Conservation (phyloP, 2,888 invertebrate species). For the Andrena dorsata region DNA sequence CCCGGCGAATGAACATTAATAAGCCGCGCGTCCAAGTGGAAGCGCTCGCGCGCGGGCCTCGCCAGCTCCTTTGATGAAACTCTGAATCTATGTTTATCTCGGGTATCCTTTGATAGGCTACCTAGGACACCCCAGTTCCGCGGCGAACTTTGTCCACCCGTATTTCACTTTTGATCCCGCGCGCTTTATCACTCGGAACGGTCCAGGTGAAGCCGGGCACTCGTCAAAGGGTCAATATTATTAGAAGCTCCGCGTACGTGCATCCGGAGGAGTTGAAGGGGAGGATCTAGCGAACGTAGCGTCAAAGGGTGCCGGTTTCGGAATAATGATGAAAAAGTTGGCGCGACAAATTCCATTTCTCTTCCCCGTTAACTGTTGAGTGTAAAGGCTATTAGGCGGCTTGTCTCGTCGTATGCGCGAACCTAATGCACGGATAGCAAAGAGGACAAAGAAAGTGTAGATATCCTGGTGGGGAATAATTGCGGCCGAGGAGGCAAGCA, state of each 20-base stretch:
- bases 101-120: conserved; percentile 45
- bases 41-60: conserved; percentile 26
- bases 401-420: no score
- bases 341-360: no score
- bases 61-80: conserved; percentile 54
- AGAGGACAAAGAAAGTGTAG: no score
- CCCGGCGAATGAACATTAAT: conserved; percentile 73
- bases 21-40: conserved; percentile 46
- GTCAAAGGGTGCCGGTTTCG: no score
- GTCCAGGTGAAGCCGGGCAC: conserved; percentile 12
- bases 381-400: no score
- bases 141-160: not conserved
- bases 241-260: conserved; percentile 10
- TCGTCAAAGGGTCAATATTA: conserved; percentile 20
- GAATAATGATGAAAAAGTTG: no score
- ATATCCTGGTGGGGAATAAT: conserved; percentile 21
- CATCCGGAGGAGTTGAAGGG: not conserved
- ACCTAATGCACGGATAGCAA: no score
- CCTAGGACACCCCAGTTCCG: conserved; percentile 34
- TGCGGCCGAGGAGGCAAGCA: conserved; percentile 4
- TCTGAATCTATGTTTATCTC: conserved; percentile 56
- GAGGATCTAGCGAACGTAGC: not conserved
- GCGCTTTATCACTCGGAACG: not conserved
- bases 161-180: conserved; percentile 19
- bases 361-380: no score